A percentile compares a stretch with the other conserved stretches of the same genome.
Evolutionary conservation across 2,797 vertebrate species (phyloP).

Genomic region (Acanthornis magna): DNA sequence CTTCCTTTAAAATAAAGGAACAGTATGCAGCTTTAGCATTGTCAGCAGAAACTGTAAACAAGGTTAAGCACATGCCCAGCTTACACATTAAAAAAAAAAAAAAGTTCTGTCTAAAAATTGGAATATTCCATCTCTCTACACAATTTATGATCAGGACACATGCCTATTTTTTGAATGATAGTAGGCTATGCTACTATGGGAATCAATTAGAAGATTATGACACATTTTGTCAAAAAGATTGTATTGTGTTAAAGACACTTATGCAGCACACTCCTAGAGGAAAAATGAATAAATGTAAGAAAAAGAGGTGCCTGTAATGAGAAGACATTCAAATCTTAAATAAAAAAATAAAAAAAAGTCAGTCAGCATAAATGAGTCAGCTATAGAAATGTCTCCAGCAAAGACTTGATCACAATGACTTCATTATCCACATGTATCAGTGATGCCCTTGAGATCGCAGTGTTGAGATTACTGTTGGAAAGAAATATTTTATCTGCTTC

Average conservation of each 20-base stretch:
- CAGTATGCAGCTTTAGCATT: neutral
- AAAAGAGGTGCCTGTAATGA: neutral
- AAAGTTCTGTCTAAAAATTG: neutral
- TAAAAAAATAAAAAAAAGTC: neutral
- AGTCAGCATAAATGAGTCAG: neutral
- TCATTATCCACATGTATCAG: slow-evolving; percentile 16
- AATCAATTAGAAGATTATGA: slow-evolving; percentile 27
- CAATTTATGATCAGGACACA: neutral
- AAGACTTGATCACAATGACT: slow-evolving; percentile 2
- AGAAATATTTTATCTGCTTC: slow-evolving; percentile 23
- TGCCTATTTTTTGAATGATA: neutral
- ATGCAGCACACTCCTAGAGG: neutral
- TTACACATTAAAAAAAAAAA: neutral
- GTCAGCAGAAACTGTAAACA: slow-evolving; percentile 65
- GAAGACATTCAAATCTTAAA: neutral
- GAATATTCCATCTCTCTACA: neutral
- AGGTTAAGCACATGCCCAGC: slow-evolving; percentile 1
- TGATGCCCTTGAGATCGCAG: slow-evolving; percentile 5
- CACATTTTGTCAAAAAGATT: slow-evolving; percentile 20
- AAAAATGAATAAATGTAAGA: neutral
- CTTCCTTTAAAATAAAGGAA: slow-evolving; percentile 63
- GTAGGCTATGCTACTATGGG: neutral
- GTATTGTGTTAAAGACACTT: neutral
- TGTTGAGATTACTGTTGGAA: neutral
- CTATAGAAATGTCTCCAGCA: neutral